These are phyloP conservation scores for Nixonia krombeini DNA, from an alignment of 1,140 invertebrate species.

Conservation along the genomic window DNA sequence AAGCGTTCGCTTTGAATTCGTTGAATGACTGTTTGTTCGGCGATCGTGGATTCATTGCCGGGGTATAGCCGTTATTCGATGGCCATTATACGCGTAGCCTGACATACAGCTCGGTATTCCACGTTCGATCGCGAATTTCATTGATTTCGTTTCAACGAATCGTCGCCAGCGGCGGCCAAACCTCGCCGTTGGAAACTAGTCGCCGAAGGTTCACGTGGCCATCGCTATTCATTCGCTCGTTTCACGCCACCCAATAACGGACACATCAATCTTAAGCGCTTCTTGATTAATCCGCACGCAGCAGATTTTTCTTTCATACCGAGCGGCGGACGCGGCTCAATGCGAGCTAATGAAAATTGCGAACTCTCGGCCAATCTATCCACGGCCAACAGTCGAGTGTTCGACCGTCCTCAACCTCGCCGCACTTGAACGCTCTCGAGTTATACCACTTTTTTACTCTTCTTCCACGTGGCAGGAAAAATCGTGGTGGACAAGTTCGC, in stretches of 20 bases:
- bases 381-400: too few species aligned
- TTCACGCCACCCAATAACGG: conserved; percentile 26
- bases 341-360: conserved; percentile 25
- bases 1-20: conserved; percentile 27
- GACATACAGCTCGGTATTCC: conserved; percentile 37
- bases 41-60: conserved; percentile 29
- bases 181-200: conserved; percentile 34
- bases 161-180: conserved; percentile 17
- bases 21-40: conserved; percentile 26
- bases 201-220: conserved; percentile 35
- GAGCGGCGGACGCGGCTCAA: conserved; percentile 19
- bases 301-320: conserved; percentile 1
- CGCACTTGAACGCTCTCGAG: too few species aligned
- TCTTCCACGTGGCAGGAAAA: too few species aligned
- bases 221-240: conserved; percentile 32
- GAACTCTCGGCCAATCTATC: too few species aligned
- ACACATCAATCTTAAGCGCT: neutral
- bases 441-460: too few species aligned
- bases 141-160: conserved; percentile 48
- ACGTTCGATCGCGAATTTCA: conserved; percentile 46
- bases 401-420: too few species aligned
- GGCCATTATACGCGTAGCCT: conserved; percentile 46
- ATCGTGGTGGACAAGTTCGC: too few species aligned
- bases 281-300: conserved; percentile 18
- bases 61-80: conserved; percentile 43